Evolutionary conservation across 2,888 invertebrate genomes (phyloP).

Genomic region (Zhuqinia jingwanae): DNA sequence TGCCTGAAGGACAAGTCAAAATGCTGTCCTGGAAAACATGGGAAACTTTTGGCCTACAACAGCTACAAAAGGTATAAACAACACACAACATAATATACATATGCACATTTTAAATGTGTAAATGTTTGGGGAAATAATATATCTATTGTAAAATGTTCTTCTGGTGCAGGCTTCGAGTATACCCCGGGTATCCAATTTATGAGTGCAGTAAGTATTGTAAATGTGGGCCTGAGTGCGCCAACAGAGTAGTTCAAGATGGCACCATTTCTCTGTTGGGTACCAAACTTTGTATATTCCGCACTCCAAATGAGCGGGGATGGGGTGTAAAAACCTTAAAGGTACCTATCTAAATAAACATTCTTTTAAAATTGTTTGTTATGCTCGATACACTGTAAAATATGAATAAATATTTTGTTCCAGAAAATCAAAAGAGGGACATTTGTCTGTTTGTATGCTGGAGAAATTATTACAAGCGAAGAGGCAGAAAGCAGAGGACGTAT

Average conservation of each 20-base stretch:
- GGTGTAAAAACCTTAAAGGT: conserved; percentile 90
- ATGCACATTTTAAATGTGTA: no score
- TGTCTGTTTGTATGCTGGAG: conserved; percentile 48
- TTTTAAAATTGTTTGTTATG: background rate
- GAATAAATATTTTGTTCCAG: background rate
- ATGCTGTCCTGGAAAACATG: conserved; percentile 62
- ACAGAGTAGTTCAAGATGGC: conserved; percentile 83
- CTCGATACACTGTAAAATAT: no score
- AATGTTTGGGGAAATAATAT: no score
- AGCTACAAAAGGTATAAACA: conserved; percentile 35
- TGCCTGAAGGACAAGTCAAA: conserved; percentile 42
- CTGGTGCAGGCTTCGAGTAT: conserved; percentile 27
- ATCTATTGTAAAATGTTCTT: no score
- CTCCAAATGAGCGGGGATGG: conserved; percentile 95
- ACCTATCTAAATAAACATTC: background rate
- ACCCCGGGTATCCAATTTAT: conserved; percentile 49
- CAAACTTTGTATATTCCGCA: conserved; percentile 92
- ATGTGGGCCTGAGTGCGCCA: conserved; percentile 90
- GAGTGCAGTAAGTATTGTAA: conserved; percentile 83
- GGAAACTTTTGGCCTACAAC: conserved; percentile 43
- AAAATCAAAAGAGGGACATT: conserved; percentile 49
- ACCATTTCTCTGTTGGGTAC: conserved; percentile 33
- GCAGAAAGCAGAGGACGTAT: conserved; percentile 53
- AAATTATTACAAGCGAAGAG: conserved; percentile 47
- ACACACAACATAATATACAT: no score